Evolutionary conservation across 2,797 vertebrate species (phyloP).

Genomic region (Gephyroberyx darwinii): DNA sequence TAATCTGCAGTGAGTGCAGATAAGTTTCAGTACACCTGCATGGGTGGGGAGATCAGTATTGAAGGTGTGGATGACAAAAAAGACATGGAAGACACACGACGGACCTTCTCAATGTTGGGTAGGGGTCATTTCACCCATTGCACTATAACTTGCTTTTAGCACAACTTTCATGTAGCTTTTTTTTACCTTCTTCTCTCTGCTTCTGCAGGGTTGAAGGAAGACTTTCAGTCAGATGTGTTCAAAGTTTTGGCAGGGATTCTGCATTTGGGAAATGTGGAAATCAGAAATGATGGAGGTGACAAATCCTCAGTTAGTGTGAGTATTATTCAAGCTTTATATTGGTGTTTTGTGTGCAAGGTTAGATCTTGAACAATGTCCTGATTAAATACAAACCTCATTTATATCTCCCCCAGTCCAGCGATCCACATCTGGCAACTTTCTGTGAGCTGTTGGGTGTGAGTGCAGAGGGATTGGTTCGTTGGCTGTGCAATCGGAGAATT

Average conservation of each 20-base stretch:
- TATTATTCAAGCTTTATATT: background rate
- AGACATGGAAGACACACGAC: constrained; percentile 90
- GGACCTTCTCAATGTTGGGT: constrained; percentile 92
- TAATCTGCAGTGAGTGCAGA: constrained; percentile 85
- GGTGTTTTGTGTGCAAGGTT: background rate
- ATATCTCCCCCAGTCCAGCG: constrained; percentile 75
- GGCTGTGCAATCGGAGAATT: constrained; percentile 92
- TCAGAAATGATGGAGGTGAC: constrained; percentile 84
- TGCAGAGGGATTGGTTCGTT: constrained; percentile 78
- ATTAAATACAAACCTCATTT: constrained; percentile 4
- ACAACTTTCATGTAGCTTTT: background rate
- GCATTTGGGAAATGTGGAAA: constrained; percentile 92
- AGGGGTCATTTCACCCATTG: constrained; percentile 32
- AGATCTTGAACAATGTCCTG: constrained; percentile 8
- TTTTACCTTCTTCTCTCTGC: background rate
- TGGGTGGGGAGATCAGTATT: constrained; percentile 86
- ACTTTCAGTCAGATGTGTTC: constrained; percentile 92
- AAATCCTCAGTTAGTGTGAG: constrained; percentile 89
- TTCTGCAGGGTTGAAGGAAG: constrained; percentile 85
- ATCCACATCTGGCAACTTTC: constrained; percentile 87
- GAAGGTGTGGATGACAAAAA: constrained; percentile 89
- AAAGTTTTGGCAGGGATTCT: constrained; percentile 92
- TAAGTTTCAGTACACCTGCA: constrained; percentile 90
- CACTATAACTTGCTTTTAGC: background rate
- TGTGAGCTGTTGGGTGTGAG: constrained; percentile 88